Evolutionary conservation across 2,797 vertebrate genomes (phyloP).

Genomic region (Margarornis squamiger): DNA sequence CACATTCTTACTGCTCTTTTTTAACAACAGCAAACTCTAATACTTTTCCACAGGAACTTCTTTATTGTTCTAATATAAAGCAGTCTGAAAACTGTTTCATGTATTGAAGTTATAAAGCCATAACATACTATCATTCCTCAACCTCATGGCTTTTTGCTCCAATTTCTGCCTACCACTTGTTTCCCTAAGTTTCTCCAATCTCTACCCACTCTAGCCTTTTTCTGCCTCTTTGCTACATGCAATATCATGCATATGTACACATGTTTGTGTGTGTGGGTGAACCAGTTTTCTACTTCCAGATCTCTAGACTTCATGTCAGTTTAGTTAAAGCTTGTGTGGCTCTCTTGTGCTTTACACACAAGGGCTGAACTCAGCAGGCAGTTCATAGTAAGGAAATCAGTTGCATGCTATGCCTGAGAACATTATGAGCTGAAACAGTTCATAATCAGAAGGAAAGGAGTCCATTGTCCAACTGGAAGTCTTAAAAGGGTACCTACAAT

Average conservation of each 20-base stretch:
- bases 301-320: neutral
- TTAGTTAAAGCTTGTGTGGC: neutral
- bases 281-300: neutral
- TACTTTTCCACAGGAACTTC: neutral
- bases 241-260: accelerated
- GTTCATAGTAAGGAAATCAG: neutral
- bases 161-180: neutral
- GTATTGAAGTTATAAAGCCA: neutral
- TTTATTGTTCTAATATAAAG: neutral
- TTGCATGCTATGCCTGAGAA: neutral
- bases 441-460: neutral
- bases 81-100: neutral
- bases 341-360: neutral
- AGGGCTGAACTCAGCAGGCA: neutral
- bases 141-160: neutral
- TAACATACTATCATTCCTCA: neutral
- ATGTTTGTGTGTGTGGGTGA: accelerated
- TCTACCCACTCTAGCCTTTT: neutral
- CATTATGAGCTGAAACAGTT: neutral
- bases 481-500: neutral
- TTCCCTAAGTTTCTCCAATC: neutral
- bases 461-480: neutral
- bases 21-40: neutral
- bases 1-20: neutral
- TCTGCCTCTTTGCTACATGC: neutral